Percentiles rank a stretch among this genome's conserved stretches.
Evolutionary conservation across 2,113 vertebrate species (phyloP).

Genomic region (Mobula birostris): DNA sequence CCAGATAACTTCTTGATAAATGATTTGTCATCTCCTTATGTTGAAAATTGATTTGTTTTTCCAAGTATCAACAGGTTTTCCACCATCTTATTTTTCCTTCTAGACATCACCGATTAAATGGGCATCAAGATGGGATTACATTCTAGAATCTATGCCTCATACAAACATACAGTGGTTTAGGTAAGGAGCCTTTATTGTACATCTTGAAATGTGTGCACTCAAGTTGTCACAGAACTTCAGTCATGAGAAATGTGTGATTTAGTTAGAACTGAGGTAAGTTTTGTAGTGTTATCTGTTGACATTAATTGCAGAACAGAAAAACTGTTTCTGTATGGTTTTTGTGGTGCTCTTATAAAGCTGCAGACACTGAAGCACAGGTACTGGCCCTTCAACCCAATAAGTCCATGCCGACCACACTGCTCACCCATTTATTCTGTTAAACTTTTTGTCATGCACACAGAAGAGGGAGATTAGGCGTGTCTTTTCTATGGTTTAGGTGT

Average conservation of each 20-base stretch:
- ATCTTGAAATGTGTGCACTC: not conserved
- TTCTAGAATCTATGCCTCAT: constrained; percentile 97
- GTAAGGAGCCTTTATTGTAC: constrained; percentile 54
- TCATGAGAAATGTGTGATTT: not conserved
- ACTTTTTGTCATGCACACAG: not conserved
- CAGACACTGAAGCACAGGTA: no score
- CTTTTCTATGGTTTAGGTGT: not conserved
- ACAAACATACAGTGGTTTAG: constrained; percentile 99
- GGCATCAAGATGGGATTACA: constrained; percentile 98
- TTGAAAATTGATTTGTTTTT: not conserved
- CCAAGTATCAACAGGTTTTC: not conserved
- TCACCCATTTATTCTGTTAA: not conserved
- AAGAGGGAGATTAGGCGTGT: not conserved
- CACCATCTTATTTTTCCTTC: constrained; percentile 36
- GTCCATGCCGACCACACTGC: no score
- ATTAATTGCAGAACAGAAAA: not conserved
- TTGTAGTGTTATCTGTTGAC: not conserved
- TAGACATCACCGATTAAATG: constrained; percentile 82
- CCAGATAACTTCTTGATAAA: not conserved
- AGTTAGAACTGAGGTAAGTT: not conserved
- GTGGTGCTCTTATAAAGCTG: no score
- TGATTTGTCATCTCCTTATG: not conserved
- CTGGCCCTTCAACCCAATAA: no score
- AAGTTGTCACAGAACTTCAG: not conserved
- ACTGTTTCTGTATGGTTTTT: not conserved